These are phyloP conservation scores for Acrobasis consociella DNA, from an alignment of 2,888 invertebrate genomes.

Conservation along the genomic window DNA sequence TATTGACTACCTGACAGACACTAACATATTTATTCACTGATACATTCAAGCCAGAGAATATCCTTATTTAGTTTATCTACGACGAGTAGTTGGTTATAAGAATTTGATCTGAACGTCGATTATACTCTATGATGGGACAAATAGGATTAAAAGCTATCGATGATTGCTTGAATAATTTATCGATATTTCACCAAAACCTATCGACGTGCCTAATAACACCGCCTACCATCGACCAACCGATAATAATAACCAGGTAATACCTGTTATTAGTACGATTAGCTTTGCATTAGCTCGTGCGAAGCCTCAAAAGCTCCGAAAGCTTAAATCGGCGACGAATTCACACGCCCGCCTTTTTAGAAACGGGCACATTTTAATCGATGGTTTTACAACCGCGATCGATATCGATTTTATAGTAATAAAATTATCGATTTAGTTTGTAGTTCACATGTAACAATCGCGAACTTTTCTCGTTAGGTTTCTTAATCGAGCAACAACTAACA, in stretches of 20 bases:
- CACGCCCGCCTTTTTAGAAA: slow-evolving; percentile 44
- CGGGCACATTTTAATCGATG: slow-evolving; percentile 19
- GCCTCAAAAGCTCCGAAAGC: slow-evolving; percentile 39
- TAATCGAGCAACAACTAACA: slow-evolving; percentile 23
- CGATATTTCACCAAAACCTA: slow-evolving; percentile 21
- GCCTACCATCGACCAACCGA: slow-evolving; percentile 44
- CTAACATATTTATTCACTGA: too few species aligned
- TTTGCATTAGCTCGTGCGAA: slow-evolving; percentile 62
- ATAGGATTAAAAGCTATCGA: slow-evolving; percentile 4
- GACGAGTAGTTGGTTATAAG: too few species aligned
- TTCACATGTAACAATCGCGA: slow-evolving; percentile 4
- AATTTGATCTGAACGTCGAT: too few species aligned
- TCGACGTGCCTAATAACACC: slow-evolving; percentile 40
- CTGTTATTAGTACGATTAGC: slow-evolving; percentile 64
- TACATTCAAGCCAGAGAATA: too few species aligned
- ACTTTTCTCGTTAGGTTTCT: slow-evolving; percentile 2
- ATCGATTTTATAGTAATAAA: slow-evolving; percentile 22
- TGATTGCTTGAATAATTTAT: slow-evolving; percentile 43
- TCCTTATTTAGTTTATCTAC: too few species aligned
- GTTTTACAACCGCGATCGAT: slow-evolving; percentile 47
- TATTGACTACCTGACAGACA: too few species aligned
- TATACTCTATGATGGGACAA: too few species aligned
- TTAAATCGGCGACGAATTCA: slow-evolving; percentile 47
- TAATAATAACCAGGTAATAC: slow-evolving; percentile 61
- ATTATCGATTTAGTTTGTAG: slow-evolving; percentile 14